phyloP scores from a whole-genome alignment of 2,888 invertebrate species.

The Cryptosula pallasiana region DNA sequence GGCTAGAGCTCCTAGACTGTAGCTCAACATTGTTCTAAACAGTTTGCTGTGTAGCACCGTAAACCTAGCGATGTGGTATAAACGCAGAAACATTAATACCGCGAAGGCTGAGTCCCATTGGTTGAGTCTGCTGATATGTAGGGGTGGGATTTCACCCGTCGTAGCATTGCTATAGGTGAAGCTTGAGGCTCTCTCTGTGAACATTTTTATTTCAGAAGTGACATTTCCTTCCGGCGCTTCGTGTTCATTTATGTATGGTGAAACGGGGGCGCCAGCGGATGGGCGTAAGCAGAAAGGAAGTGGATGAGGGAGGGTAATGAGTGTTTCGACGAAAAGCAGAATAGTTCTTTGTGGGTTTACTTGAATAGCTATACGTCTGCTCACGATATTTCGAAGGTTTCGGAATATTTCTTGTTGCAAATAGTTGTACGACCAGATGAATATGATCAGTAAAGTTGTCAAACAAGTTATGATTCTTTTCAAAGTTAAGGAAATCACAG shows the following conservation, averaged over 20 bases:
- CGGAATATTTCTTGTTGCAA: slow-evolving; percentile 6
- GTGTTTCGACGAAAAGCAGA: background rate
- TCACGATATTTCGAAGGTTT: background rate
- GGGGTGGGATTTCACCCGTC: background rate
- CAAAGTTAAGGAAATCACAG: background rate
- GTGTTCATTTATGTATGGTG: background rate
- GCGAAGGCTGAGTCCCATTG: background rate
- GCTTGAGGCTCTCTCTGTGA: background rate
- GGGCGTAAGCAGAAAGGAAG: background rate
- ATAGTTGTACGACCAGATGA: slow-evolving; percentile 3
- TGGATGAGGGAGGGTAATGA: slow-evolving; percentile 1
- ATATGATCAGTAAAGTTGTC: background rate
- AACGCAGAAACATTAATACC: background rate
- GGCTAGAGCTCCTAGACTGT: slow-evolving; percentile 20
- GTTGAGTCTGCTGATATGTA: background rate
- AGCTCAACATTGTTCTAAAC: slow-evolving; percentile 22
- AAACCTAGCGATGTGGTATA: slow-evolving; percentile 20
- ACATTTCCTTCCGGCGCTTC: background rate
- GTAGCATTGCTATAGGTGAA: background rate
- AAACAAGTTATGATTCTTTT: background rate
- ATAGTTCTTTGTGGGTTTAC: background rate
- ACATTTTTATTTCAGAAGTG: background rate
- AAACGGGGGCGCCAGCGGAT: background rate
- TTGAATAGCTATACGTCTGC: background rate
- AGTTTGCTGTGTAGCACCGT: slow-evolving; percentile 16